phyloP scores from a whole-genome alignment of 2,888 invertebrate species.

The Eristalinus aeneus region DNA sequence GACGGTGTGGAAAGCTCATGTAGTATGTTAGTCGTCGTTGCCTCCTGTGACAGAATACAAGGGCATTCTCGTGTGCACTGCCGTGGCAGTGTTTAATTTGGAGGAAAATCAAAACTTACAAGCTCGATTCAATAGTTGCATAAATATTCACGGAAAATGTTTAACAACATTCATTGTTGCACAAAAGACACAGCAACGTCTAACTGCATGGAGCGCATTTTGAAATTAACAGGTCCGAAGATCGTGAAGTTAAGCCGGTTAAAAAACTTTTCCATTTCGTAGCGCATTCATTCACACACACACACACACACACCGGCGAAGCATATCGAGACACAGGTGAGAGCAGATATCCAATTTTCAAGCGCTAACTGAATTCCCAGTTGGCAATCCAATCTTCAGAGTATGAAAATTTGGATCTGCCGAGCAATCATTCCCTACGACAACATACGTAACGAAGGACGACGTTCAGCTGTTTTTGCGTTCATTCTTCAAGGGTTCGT shows the following conservation, averaged over 20 bases:
- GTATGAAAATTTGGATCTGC: constrained; percentile 25
- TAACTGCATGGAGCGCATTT: constrained; percentile 11
- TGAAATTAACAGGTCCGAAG: constrained; percentile 25
- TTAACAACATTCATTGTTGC: constrained; percentile 39
- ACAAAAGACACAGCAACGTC: neutral
- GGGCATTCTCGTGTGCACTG: neutral
- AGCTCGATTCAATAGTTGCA: constrained; percentile 59
- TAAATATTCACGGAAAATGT: constrained; percentile 56
- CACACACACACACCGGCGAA: no score
- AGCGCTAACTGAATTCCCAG: constrained; percentile 52
- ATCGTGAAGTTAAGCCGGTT: neutral
- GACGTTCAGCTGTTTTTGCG: neutral
- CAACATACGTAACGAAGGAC: neutral
- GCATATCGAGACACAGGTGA: neutral
- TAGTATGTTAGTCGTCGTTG: neutral
- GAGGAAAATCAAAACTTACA: constrained; percentile 51
- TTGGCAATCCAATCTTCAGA: constrained; percentile 39
- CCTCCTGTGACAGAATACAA: neutral
- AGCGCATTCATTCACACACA: neutral
- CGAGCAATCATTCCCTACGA: constrained; percentile 4
- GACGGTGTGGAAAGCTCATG: neutral
- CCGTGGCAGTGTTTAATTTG: constrained; percentile 16
- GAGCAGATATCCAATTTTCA: constrained; percentile 38
- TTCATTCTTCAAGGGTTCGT: constrained; percentile 3
- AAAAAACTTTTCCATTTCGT: neutral